phyloP scores from a whole-genome alignment of 2,888 invertebrate species.

The Polydrusus tereticollis region DNA sequence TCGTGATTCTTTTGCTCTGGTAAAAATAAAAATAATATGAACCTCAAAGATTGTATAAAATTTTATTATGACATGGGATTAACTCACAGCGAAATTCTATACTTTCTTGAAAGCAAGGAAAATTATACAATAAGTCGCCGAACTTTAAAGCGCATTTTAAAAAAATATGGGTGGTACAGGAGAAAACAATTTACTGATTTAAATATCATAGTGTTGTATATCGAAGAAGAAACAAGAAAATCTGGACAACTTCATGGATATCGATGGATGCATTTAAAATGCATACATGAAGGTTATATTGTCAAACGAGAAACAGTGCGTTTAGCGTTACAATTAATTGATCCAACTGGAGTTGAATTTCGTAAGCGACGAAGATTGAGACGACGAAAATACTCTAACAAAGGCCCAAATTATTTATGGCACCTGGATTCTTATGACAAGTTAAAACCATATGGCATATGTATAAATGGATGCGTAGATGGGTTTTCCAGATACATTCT shows the following conservation, averaged over 20 bases:
- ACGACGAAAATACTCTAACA: slow-evolving; percentile 10
- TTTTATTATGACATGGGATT: no score
- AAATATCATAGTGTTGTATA: neutral
- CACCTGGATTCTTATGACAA: slow-evolving; percentile 19
- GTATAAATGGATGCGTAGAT: slow-evolving; percentile 5
- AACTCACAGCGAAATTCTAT: no score
- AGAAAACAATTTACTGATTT: neutral
- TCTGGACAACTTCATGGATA: no score
- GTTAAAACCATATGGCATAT: no score
- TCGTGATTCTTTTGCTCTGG: no score
- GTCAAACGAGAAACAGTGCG: slow-evolving; percentile 2
- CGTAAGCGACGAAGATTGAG: neutral
- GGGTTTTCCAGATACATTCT: slow-evolving; percentile 36
- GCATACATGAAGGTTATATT: no score
- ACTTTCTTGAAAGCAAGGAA: no score
- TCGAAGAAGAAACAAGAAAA: neutral
- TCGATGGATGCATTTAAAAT: no score
- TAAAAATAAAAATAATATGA: no score
- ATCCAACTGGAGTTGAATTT: slow-evolving; percentile 4
- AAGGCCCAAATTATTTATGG: slow-evolving; percentile 23
- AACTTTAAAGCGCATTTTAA: no score
- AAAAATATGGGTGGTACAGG: neutral
- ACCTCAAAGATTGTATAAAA: no score
- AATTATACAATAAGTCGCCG: no score
- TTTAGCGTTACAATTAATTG: neutral